Base-by-base conservation (phyloP, 2,888 invertebrate genomes). In the Galerucella pusilla region DNA sequence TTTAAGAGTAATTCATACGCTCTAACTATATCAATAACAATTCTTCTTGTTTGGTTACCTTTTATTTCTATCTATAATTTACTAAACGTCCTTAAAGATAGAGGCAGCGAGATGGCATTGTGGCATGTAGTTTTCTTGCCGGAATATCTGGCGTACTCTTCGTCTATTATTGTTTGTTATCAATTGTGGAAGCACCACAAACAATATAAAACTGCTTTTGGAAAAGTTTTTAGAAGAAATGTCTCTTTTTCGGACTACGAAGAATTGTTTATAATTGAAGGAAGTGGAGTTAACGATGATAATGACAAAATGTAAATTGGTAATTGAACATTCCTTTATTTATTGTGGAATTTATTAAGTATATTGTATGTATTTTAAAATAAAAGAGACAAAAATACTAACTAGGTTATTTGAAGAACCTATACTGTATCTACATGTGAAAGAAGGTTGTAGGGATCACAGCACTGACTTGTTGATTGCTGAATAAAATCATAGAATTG, bases 101-200 rank as follows among this genome's bases (percentile, higher is more conserved):
- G 57, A 5, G 46, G 60, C 1, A 65, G 74, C 2, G 78, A 76
- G 14, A 61, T 70, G 2, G 69, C 77, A 11, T 57, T 80, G 69
- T 80, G 78, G 80, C 74, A 75, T 68, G 4, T 74, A 14, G 76
- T 76, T 1, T 77, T 80, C 68, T 25, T 78, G 28, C 78, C 80
- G 2, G 80, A 78, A 65, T 80, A 75, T 59, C 45, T 77, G n/a
- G 78, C 76, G 2, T 80, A 78, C 49, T 75, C 63, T 9, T 71
- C 69, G 16, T 73, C 78, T 7, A 12, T 78, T 14, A 54, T 77
- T 5, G 63, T 73, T 12, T 54, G 71, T 10, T 77, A 64, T 60
- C 68, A 75, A 64, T 64, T 80, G 20, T 80, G 78, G 75, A 74
- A 42, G 59, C 60, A 42, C 1, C 74, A 77, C 59, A 77, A 78